Evolutionary conservation across 2,113 vertebrate species (phyloP).

Genomic region (Ictalurus punctatus): DNA sequence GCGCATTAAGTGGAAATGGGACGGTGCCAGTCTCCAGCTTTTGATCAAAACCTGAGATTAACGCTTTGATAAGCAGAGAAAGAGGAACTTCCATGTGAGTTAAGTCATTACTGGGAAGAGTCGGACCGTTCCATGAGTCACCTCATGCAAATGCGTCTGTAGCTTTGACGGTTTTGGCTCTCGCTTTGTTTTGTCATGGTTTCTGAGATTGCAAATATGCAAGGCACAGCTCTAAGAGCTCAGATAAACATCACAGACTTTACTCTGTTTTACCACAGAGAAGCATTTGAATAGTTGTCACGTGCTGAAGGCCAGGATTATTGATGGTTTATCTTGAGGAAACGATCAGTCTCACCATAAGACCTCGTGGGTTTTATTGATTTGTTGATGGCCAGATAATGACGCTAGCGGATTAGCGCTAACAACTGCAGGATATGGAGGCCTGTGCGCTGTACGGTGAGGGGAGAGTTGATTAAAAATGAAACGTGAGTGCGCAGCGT

Average conservation of each 20-base stretch:
- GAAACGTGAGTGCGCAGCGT: neutral
- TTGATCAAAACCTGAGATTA: slow-evolving; percentile 44
- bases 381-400: slow-evolving; percentile 40
- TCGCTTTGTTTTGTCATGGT: slow-evolving; percentile 31
- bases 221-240: neutral
- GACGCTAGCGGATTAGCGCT: slow-evolving; percentile 43
- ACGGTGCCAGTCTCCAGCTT: neutral
- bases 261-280: neutral
- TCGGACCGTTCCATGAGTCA: slow-evolving; percentile 40
- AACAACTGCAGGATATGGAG: slow-evolving; percentile 25
- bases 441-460: neutral
- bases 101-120: slow-evolving; percentile 36
- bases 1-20: neutral
- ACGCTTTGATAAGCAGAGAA: slow-evolving; percentile 30
- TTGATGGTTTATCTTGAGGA: slow-evolving; percentile 32
- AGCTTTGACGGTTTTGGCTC: neutral
- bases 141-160: slow-evolving; percentile 50
- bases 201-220: slow-evolving; percentile 13
- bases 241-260: neutral
- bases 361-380: slow-evolving; percentile 45
- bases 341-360: slow-evolving; percentile 21
- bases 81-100: slow-evolving; percentile 52
- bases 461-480: neutral
- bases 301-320: neutral
- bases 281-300: slow-evolving; percentile 8